Conservation (phyloP, 2,113 vertebrate species). For the Pituophis catenifer region DNA sequence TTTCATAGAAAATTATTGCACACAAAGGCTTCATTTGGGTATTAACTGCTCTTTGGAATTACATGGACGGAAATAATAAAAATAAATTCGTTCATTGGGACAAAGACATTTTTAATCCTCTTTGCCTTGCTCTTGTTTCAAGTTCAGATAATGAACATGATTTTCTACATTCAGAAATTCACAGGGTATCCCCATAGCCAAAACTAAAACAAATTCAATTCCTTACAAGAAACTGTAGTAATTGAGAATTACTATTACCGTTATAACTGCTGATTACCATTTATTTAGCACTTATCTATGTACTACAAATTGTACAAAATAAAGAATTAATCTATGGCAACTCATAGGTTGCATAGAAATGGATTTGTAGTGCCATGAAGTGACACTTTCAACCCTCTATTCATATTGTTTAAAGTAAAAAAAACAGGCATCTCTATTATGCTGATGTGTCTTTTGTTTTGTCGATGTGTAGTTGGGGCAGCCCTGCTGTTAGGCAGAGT, state of each 20-base stretch:
- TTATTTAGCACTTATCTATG: conserved; percentile 2
- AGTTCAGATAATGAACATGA: conserved; percentile 9
- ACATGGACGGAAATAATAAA: conserved; percentile 58
- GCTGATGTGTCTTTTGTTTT: background rate
- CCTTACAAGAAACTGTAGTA: background rate
- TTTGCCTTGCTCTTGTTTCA: conserved; percentile 35
- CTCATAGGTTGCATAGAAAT: background rate
- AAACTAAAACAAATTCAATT: conserved; percentile 7
- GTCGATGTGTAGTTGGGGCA: background rate
- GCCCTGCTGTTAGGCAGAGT: background rate
- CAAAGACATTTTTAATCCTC: conserved; percentile 47
- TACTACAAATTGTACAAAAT: background rate
- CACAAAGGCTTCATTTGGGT: conserved; percentile 55
- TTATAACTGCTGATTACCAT: background rate
- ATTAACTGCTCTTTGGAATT: conserved; percentile 57
- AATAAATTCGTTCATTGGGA: conserved; percentile 50
- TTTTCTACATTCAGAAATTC: conserved; percentile 23
- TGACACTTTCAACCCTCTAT: background rate
- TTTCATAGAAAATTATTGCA: conserved; percentile 54
- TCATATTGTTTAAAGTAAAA: background rate
- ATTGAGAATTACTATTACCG: background rate
- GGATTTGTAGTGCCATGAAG: background rate
- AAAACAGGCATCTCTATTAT: background rate
- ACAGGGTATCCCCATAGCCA: background rate
- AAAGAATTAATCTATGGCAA: background rate